A percentile compares a stretch with the other conserved stretches of the same genome.
Evolutionary conservation across 2,797 vertebrate species (phyloP).

Genomic region (Melanotaenia nigrans): DNA sequence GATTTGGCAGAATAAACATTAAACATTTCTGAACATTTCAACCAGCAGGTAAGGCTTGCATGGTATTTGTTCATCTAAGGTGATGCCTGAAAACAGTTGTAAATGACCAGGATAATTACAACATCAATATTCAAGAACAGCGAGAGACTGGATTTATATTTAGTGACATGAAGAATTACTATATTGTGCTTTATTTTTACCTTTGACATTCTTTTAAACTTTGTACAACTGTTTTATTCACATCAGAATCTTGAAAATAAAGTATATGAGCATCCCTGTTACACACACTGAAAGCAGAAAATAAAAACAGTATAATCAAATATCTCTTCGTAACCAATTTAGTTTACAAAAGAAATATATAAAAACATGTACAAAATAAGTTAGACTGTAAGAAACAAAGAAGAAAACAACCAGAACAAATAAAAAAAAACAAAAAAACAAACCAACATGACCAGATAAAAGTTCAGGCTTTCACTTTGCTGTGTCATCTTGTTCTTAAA

Average conservation of each 20-base stretch:
- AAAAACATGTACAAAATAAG: slow-evolving; percentile 63
- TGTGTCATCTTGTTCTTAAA: slow-evolving; percentile 16
- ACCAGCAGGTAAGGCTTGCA: neutral
- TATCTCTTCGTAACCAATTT: neutral
- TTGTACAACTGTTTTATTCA: slow-evolving; percentile 2
- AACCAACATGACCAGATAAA: slow-evolving; percentile 30
- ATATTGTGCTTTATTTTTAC: slow-evolving; percentile 45
- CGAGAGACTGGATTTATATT: neutral
- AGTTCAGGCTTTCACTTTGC: slow-evolving; percentile 4
- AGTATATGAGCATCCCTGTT: neutral
- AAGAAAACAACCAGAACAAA: slow-evolving; percentile 26
- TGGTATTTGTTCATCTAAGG: neutral
- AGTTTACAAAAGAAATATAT: slow-evolving; percentile 28
- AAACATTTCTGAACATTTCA: slow-evolving; percentile 31
- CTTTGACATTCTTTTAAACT: neutral
- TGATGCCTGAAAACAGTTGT: neutral
- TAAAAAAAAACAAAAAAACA: slow-evolving; percentile 23
- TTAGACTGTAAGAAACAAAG: slow-evolving; percentile 52
- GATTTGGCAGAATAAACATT: neutral
- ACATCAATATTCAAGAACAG: neutral
- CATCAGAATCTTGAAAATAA: slow-evolving; percentile 23
- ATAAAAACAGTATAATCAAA: neutral
- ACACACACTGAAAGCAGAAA: slow-evolving; percentile 4
- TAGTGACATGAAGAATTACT: neutral
- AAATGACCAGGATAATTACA: neutral